Conservation (phyloP, 2,888 invertebrate species). For the Macrophya alboannulata region DNA sequence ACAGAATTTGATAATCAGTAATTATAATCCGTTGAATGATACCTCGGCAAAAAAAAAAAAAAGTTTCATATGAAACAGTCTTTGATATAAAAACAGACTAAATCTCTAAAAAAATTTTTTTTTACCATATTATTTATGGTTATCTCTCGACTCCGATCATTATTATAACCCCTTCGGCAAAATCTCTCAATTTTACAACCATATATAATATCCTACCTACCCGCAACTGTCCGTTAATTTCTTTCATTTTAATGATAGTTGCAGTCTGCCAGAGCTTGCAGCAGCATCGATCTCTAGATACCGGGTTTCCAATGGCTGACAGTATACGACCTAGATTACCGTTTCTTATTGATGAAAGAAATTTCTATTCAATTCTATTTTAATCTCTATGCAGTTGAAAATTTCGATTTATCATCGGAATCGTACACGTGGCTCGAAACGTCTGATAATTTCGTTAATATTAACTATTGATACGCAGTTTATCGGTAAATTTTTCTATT, state of each 20-base stretch:
- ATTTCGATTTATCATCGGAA: neutral
- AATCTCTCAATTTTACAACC: neutral
- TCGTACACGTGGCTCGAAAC: neutral
- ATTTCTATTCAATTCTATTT: neutral
- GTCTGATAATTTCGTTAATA: neutral
- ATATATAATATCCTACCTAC: neutral
- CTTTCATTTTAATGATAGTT: constrained; percentile 20
- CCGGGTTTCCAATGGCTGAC: neutral
- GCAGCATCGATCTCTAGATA: constrained; percentile 28
- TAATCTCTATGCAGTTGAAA: neutral
- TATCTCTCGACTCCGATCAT: neutral
- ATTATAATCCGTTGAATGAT: neutral
- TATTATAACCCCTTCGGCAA: neutral
- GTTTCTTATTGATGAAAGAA: neutral
- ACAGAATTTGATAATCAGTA: neutral
- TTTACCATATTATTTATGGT: neutral
- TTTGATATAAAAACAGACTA: neutral
- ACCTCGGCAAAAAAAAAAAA: neutral
- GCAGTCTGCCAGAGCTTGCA: constrained; percentile 3
- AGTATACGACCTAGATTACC: neutral
- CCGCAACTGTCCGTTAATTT: constrained; percentile 6
- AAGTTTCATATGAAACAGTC: neutral
- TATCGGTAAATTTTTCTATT: neutral
- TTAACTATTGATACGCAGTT: neutral
- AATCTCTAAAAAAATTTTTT: neutral